A percentile compares a stretch with the other conserved stretches of the same genome.
Evolutionary conservation across 2,888 invertebrate species (phyloP).

Genomic region (Leptinotarsa rubiginosa): DNA sequence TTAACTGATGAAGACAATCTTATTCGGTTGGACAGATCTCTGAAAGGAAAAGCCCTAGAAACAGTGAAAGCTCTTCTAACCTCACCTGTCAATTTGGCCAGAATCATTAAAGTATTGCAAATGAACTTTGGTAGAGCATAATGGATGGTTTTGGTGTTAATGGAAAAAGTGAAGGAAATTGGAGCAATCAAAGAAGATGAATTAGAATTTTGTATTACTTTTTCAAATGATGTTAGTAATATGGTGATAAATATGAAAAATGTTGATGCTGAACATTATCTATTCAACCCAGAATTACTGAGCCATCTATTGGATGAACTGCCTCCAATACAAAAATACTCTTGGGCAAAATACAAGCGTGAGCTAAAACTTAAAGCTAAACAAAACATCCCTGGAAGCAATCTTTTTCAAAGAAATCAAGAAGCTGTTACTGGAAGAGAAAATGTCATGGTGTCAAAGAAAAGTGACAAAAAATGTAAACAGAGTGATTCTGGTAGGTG

Average conservation of each 20-base stretch:
- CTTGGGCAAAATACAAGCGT: slow-evolving; percentile 1
- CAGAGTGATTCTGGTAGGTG: background rate
- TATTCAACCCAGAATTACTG: slow-evolving; percentile 3
- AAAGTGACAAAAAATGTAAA: background rate
- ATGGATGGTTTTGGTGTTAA: slow-evolving; percentile 14
- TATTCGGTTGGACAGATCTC: background rate
- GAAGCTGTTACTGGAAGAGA: background rate
- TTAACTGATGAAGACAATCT: too few species aligned
- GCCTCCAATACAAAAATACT: slow-evolving; percentile 12
- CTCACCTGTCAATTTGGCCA: background rate
- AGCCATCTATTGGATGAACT: slow-evolving; percentile 6
- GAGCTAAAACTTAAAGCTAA: background rate
- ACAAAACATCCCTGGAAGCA: slow-evolving; percentile 1
- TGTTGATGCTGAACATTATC: slow-evolving; percentile 4
- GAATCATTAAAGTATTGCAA: too few species aligned
- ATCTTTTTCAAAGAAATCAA: slow-evolving; percentile 16
- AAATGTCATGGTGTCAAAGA: slow-evolving; percentile 17
- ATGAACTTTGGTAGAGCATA: background rate
- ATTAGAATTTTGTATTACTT: background rate
- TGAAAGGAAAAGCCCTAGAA: slow-evolving; percentile 18
- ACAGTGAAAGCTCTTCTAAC: background rate
- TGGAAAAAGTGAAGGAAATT: slow-evolving; percentile 6
- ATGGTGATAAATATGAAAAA: slow-evolving; percentile 22
- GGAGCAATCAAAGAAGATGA: background rate
- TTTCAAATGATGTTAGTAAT: slow-evolving; percentile 12